Base-by-base conservation (phyloP, 2,888 invertebrate genomes). In the Nysson spinosus region DNA sequence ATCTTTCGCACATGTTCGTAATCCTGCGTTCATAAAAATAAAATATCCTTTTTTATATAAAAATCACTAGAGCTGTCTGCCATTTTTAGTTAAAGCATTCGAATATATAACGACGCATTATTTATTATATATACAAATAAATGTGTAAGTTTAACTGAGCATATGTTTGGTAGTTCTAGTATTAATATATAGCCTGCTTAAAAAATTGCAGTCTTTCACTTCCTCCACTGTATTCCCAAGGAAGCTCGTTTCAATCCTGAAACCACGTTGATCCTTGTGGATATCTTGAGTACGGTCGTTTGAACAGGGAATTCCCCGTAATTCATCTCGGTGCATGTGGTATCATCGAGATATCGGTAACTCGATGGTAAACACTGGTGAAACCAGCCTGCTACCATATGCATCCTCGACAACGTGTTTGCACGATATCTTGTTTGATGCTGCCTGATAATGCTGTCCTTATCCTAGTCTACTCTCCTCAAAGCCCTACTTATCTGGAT, bases 401-500 rank as follows among this genome's bases (percentile, higher is more conserved):
- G 32, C 17, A 34, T 34, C 35, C 46, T 30, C 20, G 26, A 26
- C 46, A 40, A 37, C 52, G 40, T 42, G 62, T 61, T 40, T 47
- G 44, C 44, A 16, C 30, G 60, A 37, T 61, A 66, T 54, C 51
- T 47, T 34, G 51, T 37, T 24, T 26, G 43, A 49, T 44, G 40
- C 32, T 24, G 7, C 20, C 22, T 49, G 57, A 67, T 68, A 52
- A 37, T 28, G 22, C 26, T 7, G 26, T 22, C 24, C 51, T n/a
- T 7, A 20, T 22, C 24, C 12, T 32, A 43, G 37, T 35, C 22
- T n/a, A 6, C 19, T 11, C 22, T 5, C 12, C 17, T 43, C n/a
- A 43, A 47, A 51, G 30, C 6, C 9, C 7, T 9, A 12, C 22
- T 16, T 16, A 34, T 17, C 20, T 14, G 42, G 43, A 11, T 62